These are phyloP conservation scores for Cephalophus harveyi DNA, from an alignment of 2,113 vertebrate species.

Conservation along the genomic window DNA sequence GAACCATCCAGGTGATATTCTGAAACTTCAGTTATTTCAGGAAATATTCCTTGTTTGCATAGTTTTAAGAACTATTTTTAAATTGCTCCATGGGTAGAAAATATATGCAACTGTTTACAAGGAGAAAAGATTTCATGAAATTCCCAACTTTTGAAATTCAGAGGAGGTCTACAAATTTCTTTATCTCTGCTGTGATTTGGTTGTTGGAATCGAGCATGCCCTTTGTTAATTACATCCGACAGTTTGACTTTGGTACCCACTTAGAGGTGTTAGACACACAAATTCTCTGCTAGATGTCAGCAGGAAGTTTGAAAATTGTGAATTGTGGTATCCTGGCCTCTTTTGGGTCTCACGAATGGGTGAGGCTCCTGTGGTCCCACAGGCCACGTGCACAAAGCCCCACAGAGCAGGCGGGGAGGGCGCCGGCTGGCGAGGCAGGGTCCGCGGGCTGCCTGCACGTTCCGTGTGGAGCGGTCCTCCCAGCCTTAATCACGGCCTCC, in stretches of 20 bases:
- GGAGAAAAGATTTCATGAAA: background rate
- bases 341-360: background rate
- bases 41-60: conserved; percentile 20
- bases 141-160: background rate
- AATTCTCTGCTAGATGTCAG: background rate
- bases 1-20: background rate
- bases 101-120: background rate
- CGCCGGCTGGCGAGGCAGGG: background rate
- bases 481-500: conserved; percentile 52
- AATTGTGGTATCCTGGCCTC: background rate
- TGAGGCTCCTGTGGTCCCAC: background rate
- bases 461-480: background rate
- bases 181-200: background rate
- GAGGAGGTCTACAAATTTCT: background rate
- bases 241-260: background rate
- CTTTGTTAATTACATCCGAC: background rate
- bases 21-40: background rate
- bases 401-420: background rate
- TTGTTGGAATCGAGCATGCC: background rate
- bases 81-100: background rate
- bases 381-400: background rate
- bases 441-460: background rate
- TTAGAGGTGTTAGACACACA: background rate
- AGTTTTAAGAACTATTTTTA: conserved; percentile 15
- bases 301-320: background rate